Conservation (phyloP, 2,797 vertebrate genomes). For the Rhinogobio ventralis region DNA sequence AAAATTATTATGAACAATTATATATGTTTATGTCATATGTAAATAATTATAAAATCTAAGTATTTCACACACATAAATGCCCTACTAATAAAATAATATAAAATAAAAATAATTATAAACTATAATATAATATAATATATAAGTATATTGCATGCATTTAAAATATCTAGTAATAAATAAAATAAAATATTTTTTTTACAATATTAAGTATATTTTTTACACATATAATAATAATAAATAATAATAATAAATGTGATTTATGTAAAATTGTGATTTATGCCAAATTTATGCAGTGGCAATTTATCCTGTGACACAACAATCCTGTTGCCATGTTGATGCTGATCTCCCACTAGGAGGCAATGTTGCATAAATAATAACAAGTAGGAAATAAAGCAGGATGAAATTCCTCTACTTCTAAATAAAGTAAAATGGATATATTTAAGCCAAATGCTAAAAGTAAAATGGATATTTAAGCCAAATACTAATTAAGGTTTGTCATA, state of each 20-base stretch:
- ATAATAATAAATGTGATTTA: neutral
- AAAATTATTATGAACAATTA: too few species aligned
- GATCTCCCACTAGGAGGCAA: constrained; percentile 41
- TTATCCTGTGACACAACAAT: neutral
- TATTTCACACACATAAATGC: neutral
- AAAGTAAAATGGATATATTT: neutral
- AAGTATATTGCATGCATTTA: neutral
- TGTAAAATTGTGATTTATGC: neutral
- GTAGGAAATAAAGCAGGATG: neutral
- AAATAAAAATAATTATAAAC: neutral
- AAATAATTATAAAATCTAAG: neutral
- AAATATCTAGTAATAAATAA: neutral
- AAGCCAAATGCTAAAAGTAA: neutral
- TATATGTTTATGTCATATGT: too few species aligned
- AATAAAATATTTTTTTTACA: too few species aligned
- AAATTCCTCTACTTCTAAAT: neutral
- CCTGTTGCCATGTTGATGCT: neutral
- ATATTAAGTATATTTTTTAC: neutral
- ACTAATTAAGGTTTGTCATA: too few species aligned
- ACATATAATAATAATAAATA: neutral
- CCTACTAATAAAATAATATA: neutral
- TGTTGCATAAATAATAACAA: constrained; percentile 25
- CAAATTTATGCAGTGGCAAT: neutral
- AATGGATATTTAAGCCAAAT: too few species aligned
- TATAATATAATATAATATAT: too few species aligned